Conservation (phyloP, 2,888 invertebrate genomes). For the Prosapia bicincta region DNA sequence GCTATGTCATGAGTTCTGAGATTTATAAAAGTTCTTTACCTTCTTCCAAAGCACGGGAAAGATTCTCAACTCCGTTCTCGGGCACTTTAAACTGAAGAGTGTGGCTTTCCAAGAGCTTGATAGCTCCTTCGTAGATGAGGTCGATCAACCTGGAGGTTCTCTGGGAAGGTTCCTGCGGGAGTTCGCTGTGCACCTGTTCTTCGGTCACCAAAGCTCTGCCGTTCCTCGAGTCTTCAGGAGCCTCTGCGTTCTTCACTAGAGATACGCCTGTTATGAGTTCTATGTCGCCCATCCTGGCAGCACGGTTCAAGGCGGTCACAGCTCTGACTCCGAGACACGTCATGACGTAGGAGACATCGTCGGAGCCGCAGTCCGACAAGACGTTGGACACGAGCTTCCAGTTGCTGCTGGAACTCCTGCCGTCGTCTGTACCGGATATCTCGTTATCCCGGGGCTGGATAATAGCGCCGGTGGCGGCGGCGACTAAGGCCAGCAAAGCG, state of each 20-base stretch:
- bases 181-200: constrained; percentile 51
- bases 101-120: constrained; percentile 57
- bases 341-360: constrained; percentile 44
- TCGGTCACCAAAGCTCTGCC: constrained; percentile 44
- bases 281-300: constrained; percentile 54
- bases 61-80: constrained; percentile 58
- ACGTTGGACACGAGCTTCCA: constrained; percentile 34
- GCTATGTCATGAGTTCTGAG: neutral
- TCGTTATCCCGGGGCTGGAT: constrained; percentile 26
- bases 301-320: constrained; percentile 53
- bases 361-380: constrained; percentile 36
- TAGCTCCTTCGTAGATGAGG: constrained; percentile 54
- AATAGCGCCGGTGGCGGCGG: constrained; percentile 16
- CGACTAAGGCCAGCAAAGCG: constrained; percentile 37
- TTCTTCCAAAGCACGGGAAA: constrained; percentile 73
- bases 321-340: constrained; percentile 57
- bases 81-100: constrained; percentile 68
- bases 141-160: constrained; percentile 51
- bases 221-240: constrained; percentile 35
- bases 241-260: constrained; percentile 48
- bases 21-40: constrained; percentile 50
- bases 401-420: constrained; percentile 10
- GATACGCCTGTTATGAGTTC: constrained; percentile 56
- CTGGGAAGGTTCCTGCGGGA: constrained; percentile 53
- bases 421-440: constrained; percentile 16